Conservation (phyloP, 2,113 vertebrate genomes). For the Gorsachius goisagi region DNA sequence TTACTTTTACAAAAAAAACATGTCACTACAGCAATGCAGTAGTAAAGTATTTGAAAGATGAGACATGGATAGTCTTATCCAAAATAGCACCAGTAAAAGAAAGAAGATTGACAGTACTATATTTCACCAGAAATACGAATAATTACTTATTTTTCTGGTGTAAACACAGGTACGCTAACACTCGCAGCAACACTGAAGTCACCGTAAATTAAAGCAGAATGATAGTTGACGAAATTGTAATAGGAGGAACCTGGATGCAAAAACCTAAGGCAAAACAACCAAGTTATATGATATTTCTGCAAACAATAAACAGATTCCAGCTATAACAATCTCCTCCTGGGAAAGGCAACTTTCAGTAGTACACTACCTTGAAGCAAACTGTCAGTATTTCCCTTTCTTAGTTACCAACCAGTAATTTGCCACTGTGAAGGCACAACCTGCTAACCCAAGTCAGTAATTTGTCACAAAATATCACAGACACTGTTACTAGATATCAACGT, state of each 20-base stretch:
- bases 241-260: background rate
- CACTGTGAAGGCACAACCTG: background rate
- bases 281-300: background rate
- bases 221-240: background rate
- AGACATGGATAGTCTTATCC: background rate
- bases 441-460: conserved; percentile 29
- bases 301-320: background rate
- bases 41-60: background rate
- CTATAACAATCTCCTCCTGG: background rate
- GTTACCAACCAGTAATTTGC: conserved; percentile 29
- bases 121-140: background rate
- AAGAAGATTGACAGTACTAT: background rate
- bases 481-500: background rate
- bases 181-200: background rate
- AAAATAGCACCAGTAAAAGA: background rate
- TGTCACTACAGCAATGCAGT: background rate
- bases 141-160: background rate
- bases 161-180: background rate
- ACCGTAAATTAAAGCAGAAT: background rate
- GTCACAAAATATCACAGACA: background rate
- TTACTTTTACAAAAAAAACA: background rate
- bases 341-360: background rate
- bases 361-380: background rate
- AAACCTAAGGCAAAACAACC: background rate
- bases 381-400: background rate